A percentile compares a stretch with the other conserved stretches of the same genome.
These are phyloP conservation scores for Meles meles DNA, from an alignment of 2,113 vertebrate species.

Conservation along the genomic window DNA sequence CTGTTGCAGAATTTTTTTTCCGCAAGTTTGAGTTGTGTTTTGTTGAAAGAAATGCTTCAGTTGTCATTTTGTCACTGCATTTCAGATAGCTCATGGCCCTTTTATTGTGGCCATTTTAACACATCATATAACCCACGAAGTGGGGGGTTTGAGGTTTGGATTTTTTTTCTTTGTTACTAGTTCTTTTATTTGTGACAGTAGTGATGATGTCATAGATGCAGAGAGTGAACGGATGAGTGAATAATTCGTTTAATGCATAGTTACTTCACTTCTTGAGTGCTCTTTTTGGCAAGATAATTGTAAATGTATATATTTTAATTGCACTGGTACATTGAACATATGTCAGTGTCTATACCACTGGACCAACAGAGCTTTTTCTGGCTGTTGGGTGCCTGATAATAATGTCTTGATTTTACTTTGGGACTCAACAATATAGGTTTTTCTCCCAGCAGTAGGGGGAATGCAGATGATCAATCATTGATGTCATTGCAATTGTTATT, in stretches of 20 bases:
- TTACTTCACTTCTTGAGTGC: slow-evolving; percentile 53
- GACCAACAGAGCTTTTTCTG: slow-evolving; percentile 63
- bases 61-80: slow-evolving; percentile 36
- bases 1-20: slow-evolving; percentile 18
- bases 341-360: slow-evolving; percentile 58
- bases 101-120: slow-evolving; percentile 58
- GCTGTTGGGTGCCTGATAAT: slow-evolving; percentile 50
- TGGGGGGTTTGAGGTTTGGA: neutral
- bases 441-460: slow-evolving; percentile 28
- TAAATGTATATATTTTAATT: slow-evolving; percentile 77
- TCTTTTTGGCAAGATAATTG: slow-evolving; percentile 68
- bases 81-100: slow-evolving; percentile 48
- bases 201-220: slow-evolving; percentile 46
- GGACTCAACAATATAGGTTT: slow-evolving; percentile 38
- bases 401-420: slow-evolving; percentile 72
- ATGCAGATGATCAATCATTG: slow-evolving; percentile 64
- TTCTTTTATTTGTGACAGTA: slow-evolving; percentile 50
- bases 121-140: slow-evolving; percentile 4
- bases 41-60: slow-evolving; percentile 27
- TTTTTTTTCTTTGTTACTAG: slow-evolving; percentile 49
- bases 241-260: slow-evolving; percentile 45
- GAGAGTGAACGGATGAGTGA: slow-evolving; percentile 58
- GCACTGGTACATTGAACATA: slow-evolving; percentile 70
- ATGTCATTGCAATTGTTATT: slow-evolving; percentile 74
- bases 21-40: slow-evolving; percentile 38